Evolutionary conservation across 1,140 invertebrate genomes (phyloP).

Genomic region (Drosophila varians): DNA sequence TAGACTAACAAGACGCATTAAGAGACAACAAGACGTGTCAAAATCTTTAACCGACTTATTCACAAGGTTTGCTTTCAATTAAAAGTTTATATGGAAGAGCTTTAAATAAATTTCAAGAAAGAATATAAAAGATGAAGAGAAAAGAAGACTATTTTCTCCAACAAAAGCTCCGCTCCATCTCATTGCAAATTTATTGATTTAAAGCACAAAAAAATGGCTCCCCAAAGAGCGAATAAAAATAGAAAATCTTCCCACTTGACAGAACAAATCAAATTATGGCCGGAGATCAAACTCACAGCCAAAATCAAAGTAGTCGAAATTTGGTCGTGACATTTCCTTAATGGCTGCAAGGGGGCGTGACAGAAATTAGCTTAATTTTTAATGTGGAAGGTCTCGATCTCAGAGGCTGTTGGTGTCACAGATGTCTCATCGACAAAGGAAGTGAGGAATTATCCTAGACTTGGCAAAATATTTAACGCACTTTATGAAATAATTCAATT

Average conservation of each 20-base stretch:
- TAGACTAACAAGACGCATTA: too few relatives aligned
- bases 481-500: conserved; percentile 33
- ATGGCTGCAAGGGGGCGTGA: conserved; percentile 7
- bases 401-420: conserved; percentile 1
- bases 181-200: conserved; percentile 25
- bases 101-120: neutral
- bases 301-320: conserved; percentile 48
- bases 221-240: conserved; percentile 5
- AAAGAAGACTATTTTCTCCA: neutral
- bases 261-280: conserved; percentile 37
- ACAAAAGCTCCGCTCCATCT: neutral
- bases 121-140: neutral
- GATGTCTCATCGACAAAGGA: neutral
- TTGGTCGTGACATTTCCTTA: conserved; percentile 47
- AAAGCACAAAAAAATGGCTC: conserved; percentile 6
- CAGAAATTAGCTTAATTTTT: conserved; percentile 49
- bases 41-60: too few relatives aligned
- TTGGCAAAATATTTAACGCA: conserved; percentile 4
- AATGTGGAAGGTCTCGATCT: conserved; percentile 41
- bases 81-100: neutral
- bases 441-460: neutral
- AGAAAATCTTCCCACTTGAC: conserved; percentile 24
- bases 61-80: neutral
- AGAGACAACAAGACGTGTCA: too few relatives aligned
- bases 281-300: conserved; percentile 32